Base-by-base conservation (phyloP, 2,113 vertebrate genomes). In the Peromyscus maniculatus region DNA sequence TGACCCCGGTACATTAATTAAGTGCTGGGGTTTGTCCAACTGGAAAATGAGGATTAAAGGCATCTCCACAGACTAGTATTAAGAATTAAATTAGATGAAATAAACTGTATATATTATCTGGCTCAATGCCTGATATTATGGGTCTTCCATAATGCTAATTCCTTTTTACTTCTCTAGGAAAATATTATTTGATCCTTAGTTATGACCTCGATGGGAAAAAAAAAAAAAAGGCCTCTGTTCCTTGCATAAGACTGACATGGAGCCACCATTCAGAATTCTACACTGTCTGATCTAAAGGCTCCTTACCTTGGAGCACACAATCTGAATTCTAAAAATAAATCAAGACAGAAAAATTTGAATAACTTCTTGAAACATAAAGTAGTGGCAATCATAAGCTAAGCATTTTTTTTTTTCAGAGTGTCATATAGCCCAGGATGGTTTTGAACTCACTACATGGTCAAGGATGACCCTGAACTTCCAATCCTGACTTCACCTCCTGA, bases 361-460 rank as follows among this genome's bases (percentile, higher is more conserved):
- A 83, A 92, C 78, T 57, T 89, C 79, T 67, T 57, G 78, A 96
- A 97, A 97, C 62, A 89, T 36, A 66, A 92, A 96, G 49, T 69
- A 93, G 59, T 87, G 31, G 83, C 94, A 93, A 96, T 91, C 91
- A 92, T 72, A 93, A 94, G 57, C 78, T 94, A 92, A 69, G 55
- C 21, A 16, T 83, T 39, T 22, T n/a, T 82, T 22, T 80, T 19
- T 57, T 36, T 36, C 57, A 64, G 33, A 43, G 83, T 86, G 26
- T 21, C 26, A 26, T 6, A 43, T 49, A 87, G 59, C 62, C 43
- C 43, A 87, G 84, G 64, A 64, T 49, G 43, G 19, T 10, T 24
- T 87, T 67, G 62, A 86, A 86, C 39, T 86, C 26, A 86, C 62
- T 33, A 66, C 21, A 16, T 86, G 66, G 83, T 16, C 62, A 46